phyloP scores from a whole-genome alignment of 2,888 invertebrate species.

The Tetrapedia diversipes region DNA sequence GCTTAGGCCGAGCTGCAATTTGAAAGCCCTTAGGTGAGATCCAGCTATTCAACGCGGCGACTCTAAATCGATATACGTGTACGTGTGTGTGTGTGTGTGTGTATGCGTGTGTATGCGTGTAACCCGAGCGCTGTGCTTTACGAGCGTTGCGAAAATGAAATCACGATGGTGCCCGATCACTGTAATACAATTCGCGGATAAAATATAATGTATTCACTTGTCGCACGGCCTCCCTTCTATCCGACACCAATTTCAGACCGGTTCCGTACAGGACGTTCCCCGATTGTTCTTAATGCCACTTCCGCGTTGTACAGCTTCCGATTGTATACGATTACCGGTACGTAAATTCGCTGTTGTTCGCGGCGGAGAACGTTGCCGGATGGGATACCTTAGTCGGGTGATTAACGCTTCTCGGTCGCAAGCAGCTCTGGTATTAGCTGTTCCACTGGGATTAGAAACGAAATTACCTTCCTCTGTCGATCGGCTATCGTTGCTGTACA shows the following conservation, averaged over 20 bases:
- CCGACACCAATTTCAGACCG: not conserved
- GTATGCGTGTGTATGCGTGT: not conserved
- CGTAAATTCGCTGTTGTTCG: not conserved
- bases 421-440: too few relatives aligned
- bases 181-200: conserved; percentile 20
- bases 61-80: conserved; percentile 19
- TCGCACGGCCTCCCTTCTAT: conserved; percentile 1
- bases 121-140: not conserved
- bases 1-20: conserved; percentile 79
- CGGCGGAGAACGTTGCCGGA: not conserved
- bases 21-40: conserved; percentile 81
- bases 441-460: too few relatives aligned
- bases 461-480: too few relatives aligned
- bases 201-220: conserved; percentile 18
- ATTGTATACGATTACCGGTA: not conserved
- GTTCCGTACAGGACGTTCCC: not conserved
- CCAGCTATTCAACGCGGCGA: conserved; percentile 28
- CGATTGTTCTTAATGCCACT: conserved; percentile 23
- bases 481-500: too few relatives aligned
- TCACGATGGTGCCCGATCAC: conserved; percentile 9
- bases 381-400: not conserved
- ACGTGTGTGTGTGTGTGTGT: too few relatives aligned
- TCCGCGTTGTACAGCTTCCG: conserved; percentile 5
- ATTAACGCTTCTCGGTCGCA: too few relatives aligned
- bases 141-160: conserved; percentile 28